phyloP scores from a whole-genome alignment of 2,797 vertebrate species.

The Amniataba percoides region DNA sequence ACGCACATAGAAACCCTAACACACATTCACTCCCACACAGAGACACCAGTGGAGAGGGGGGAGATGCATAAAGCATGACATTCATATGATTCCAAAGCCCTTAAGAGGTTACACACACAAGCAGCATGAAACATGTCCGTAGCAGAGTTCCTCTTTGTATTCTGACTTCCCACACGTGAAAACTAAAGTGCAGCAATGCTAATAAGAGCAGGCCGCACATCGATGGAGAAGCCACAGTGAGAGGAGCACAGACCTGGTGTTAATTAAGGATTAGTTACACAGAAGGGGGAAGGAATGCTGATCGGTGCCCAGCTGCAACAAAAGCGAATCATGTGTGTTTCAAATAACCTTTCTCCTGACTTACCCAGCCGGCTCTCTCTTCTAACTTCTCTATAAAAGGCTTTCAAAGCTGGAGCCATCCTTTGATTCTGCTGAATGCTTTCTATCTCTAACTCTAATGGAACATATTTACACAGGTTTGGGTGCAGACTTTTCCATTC shows the following conservation, averaged over 20 bases:
- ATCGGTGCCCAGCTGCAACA: conserved; percentile 16
- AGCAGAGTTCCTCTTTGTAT: conserved; percentile 28
- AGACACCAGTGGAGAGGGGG: not conserved
- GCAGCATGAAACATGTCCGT: conserved; percentile 11
- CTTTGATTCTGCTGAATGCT: conserved; percentile 19
- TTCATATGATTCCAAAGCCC: conserved; percentile 39
- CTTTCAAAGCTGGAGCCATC: conserved; percentile 14
- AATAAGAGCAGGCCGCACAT: conserved; percentile 1
- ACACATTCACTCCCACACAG: conserved; percentile 29
- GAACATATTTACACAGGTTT: conserved; percentile 24
- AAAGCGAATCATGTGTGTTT: conserved; percentile 30
- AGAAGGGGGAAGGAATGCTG: conserved; percentile 27
- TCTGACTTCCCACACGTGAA: conserved; percentile 17
- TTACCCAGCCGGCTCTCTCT: not conserved
- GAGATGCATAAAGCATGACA: conserved; percentile 31
- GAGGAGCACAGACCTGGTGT: conserved; percentile 29
- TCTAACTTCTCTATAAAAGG: conserved; percentile 22
- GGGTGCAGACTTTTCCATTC: not conserved
- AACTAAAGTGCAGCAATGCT: conserved; percentile 2
- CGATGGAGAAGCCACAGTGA: conserved; percentile 22
- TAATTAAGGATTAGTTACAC: conserved; percentile 62
- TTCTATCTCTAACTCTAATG: conserved; percentile 16
- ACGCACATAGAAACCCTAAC: not conserved
- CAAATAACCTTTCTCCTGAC: conserved; percentile 2
- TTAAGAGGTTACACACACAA: conserved; percentile 37